Percentiles rank a stretch among this genome's conserved stretches.
Conservation (phyloP, 2,797 vertebrate genomes). For the Sciaenops ocellatus region DNA sequence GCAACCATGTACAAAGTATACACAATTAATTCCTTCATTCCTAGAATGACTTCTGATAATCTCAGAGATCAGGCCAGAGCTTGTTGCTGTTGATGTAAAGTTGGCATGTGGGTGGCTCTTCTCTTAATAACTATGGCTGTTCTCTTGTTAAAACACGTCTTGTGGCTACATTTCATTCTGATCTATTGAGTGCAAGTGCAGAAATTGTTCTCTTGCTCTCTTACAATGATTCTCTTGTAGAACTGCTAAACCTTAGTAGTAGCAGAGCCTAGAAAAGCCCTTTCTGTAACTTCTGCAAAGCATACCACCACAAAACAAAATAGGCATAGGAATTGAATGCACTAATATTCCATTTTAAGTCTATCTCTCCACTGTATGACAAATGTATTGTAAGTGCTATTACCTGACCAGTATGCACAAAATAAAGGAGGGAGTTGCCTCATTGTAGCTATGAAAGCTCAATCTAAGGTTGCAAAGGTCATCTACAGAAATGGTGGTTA, state of each 20-base stretch:
- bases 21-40: not conserved
- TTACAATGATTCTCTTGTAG: not conserved
- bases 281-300: not conserved
- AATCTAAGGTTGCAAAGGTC: constrained; percentile 29
- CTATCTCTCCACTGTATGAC: not conserved
- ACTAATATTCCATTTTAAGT: not conserved
- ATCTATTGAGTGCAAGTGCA: not conserved
- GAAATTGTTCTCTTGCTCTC: not conserved
- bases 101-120: not conserved
- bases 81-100: constrained; percentile 11
- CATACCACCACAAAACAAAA: not conserved
- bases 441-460: not conserved
- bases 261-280: not conserved
- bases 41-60: not conserved
- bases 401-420: not conserved
- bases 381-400: no score
- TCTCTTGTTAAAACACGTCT: constrained; percentile 17
- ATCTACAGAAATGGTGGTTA: not conserved
- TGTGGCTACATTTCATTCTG: not conserved
- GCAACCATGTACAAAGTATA: not conserved
- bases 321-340: not conserved
- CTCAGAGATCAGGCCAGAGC: constrained; percentile 28
- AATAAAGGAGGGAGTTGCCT: constrained; percentile 22
- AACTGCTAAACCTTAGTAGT: not conserved
- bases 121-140: not conserved